Base-by-base conservation (phyloP, 2,888 invertebrate genomes). In the Corbicula japonica region DNA sequence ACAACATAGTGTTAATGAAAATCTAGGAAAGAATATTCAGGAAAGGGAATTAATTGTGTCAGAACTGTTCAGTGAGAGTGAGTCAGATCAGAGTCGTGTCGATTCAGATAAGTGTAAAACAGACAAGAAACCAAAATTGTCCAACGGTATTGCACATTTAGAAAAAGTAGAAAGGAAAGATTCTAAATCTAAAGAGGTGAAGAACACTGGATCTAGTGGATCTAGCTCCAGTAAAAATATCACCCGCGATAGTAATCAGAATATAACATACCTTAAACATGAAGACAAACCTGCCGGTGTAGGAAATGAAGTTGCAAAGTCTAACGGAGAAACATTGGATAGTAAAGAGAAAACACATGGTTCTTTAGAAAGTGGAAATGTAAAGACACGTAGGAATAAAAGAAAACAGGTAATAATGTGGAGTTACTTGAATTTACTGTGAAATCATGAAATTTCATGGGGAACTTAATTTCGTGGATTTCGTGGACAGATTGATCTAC, bases 51-150 rank as follows among this genome's bases (percentile, higher is more conserved):
- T 83, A 66, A 60, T 65, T 6, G 78, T 83, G 30, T 70, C 78
- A 1, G 82, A 78, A 50, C 56, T 83, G 38, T 35, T 54, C 21
- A 83, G 82, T 83, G 82, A 83, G 44, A 79, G 73, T 56, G 82
- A 83, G 10, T 77, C 77, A 0, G 77, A 71, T 56, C 66, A 63
- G 60, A 75, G 69, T 71, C 54, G 52, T 26, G 28, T 32, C 26
- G 69, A 60, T 41, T 65, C 62, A 8, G 76, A 76, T 46, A 60
- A 63, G 63, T 58, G 32, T 58, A 10, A 52, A 32, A 46, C 48
- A 26, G 63, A 76, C 12, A 38, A 58, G 23, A 66, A 61, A 54
- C 35, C 34, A 28, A 65, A 61, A 26, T 65, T 52, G 21, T 28
- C 34, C 12, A 44, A 30, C 44, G 58, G 58, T 34, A 54, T 52